A percentile compares a stretch with the other conserved stretches of the same genome.
Conservation (phyloP, 2,888 invertebrate species). For the Drosophila bunnanda region DNA sequence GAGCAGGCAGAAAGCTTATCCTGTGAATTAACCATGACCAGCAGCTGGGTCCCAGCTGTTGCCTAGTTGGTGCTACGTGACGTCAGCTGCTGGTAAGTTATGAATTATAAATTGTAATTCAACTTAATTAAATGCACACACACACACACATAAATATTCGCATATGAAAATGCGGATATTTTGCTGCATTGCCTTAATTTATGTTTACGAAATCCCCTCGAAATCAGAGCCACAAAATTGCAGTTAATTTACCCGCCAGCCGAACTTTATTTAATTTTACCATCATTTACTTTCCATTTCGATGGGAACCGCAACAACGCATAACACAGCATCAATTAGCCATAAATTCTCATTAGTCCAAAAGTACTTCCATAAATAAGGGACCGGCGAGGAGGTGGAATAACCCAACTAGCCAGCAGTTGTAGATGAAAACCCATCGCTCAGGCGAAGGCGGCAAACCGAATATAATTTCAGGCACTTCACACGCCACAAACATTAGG, state of each 20-base stretch:
- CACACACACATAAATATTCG: background rate
- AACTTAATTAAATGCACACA: conserved; percentile 45
- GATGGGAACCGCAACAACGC: conserved; percentile 37
- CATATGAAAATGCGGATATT: conserved; percentile 35
- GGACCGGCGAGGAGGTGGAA: background rate
- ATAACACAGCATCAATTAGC: conserved; percentile 70
- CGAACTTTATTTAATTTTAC: conserved; percentile 9
- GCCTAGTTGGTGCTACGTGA: conserved; percentile 9
- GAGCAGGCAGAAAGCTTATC: conserved; percentile 20
- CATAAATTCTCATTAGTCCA: conserved; percentile 69
- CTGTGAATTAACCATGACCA: conserved; percentile 70
- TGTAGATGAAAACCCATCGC: conserved; percentile 40
- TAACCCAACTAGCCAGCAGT: conserved; percentile 6
- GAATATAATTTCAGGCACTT: conserved; percentile 42
- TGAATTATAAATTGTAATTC: conserved; percentile 57
- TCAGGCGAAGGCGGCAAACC: conserved; percentile 42
- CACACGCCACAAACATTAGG: conserved; percentile 33
- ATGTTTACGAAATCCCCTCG: background rate
- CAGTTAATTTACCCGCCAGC: conserved; percentile 21
- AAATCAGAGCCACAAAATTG: conserved; percentile 26
- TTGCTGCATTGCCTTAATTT: conserved; percentile 42
- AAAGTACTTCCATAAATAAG: conserved; percentile 48
- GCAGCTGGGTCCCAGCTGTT: conserved; percentile 40
- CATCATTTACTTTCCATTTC: conserved; percentile 23
- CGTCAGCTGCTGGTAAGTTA: conserved; percentile 32